Base-by-base conservation (phyloP, 1,140 invertebrate species). In the Danaus plexippus region DNA sequence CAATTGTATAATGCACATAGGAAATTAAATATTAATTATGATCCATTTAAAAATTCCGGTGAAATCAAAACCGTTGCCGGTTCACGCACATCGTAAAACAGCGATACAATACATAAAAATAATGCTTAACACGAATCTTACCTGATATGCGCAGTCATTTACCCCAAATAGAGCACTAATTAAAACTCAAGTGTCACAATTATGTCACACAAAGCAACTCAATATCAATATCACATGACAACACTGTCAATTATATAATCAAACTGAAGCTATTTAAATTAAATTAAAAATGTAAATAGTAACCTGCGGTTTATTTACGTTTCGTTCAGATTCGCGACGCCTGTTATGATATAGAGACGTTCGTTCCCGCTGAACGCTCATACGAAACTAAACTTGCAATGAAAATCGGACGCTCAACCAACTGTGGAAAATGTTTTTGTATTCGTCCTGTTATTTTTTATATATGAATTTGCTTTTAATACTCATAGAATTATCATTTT, bases 361-460 rank as follows among this genome's bases (percentile, higher is more conserved):
- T 52, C 52, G 32, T 56, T 61, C 59, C 43, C 55, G 52, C 41
- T 52, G 13, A 54, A 40, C 51, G 58, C 41, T 58, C 52, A 41
- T 43, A 54, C 43, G 44, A 50, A 59, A 63, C 64, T 67, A 67
- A 46, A 47, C 40, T 48, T 12, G 61, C 61, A 58, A 69, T 59
- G 69, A 74, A 77, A 77, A 71, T 71, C 61, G 60, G 57, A 57
- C 56, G 52, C 47, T 52, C 63, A 58, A 43, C 59, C 55, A 49
- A 56, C 61, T 63, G 67, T 67, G 75, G 71, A 75, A 77, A 77
- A 77, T 67, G 67, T 63, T 69, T 57, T 60, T 53, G 52, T 32
- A 32, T 32, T 3, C 22, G 5, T 32, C 22, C 22, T 32, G 22
- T 6, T 32, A 32, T 32, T 32, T 32, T 32, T 32, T 8, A 32